These are phyloP conservation scores for Biston stratarius DNA, from an alignment of 2,888 invertebrate species.

Conservation along the genomic window DNA sequence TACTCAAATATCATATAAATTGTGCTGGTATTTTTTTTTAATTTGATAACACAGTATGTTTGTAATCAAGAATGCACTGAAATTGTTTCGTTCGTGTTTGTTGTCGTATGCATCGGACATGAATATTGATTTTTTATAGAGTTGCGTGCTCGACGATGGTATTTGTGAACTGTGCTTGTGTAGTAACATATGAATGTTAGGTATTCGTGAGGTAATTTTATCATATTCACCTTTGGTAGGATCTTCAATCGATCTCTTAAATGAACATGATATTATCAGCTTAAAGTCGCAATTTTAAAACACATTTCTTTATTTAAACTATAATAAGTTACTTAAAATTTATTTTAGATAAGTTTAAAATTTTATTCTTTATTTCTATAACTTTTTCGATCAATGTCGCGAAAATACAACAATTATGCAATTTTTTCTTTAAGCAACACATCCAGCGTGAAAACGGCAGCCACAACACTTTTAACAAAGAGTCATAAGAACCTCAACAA, in stretches of 20 bases:
- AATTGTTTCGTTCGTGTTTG: constrained; percentile 24
- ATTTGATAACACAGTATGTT: constrained; percentile 29
- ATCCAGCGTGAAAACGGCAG: constrained; percentile 62
- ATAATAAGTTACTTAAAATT: constrained; percentile 8
- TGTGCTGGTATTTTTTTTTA: constrained; percentile 14
- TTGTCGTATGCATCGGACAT: constrained; percentile 36
- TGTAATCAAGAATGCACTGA: constrained; percentile 13
- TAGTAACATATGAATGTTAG: constrained; percentile 36
- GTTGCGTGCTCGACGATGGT: constrained; percentile 44
- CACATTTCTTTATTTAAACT: constrained; percentile 36
- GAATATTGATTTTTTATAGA: constrained; percentile 43
- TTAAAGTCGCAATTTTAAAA: not conserved
- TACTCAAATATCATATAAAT: constrained; percentile 1
- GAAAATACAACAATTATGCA: constrained; percentile 25
- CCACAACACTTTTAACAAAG: constrained; percentile 54
- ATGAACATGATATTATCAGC: not conserved
- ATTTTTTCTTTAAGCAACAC: constrained; percentile 53
- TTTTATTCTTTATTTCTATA: constrained; percentile 15
- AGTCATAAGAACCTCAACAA: constrained; percentile 42
- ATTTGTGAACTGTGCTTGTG: constrained; percentile 40
- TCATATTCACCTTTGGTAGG: constrained; percentile 23
- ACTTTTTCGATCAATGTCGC: constrained; percentile 17
- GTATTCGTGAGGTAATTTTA: constrained; percentile 33
- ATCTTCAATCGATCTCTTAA: constrained; percentile 9
- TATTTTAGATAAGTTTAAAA: constrained; percentile 13